Evolutionary conservation across 2,888 invertebrate genomes (phyloP).

Genomic region (Belgica antarctica): DNA sequence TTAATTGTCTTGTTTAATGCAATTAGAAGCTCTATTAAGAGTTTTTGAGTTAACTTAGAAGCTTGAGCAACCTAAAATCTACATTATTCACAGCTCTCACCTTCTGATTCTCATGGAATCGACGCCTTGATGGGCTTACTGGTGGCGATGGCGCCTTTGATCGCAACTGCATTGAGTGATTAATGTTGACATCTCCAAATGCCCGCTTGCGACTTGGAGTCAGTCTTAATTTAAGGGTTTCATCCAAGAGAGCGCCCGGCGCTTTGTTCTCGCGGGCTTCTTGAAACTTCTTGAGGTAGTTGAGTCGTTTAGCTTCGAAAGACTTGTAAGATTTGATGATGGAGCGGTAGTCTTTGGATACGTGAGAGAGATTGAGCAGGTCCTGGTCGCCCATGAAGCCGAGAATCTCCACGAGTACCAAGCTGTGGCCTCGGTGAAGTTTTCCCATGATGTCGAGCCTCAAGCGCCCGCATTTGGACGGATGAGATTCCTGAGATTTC

Average conservation of each 20-base stretch:
- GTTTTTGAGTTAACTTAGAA: too few species aligned
- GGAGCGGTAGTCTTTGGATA: conserved; percentile 13
- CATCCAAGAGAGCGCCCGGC: background rate
- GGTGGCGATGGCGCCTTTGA: conserved; percentile 45
- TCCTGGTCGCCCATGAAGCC: background rate
- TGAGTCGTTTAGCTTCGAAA: background rate
- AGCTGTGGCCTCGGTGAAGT: background rate
- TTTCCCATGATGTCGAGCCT: conserved; percentile 30
- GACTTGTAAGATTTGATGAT: conserved; percentile 33
- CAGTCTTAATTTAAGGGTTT: background rate
- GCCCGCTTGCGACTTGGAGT: background rate
- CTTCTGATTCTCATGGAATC: conserved; percentile 46
- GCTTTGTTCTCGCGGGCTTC: conserved; percentile 27
- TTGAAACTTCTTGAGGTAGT: conserved; percentile 37
- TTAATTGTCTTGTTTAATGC: too few species aligned
- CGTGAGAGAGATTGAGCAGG: conserved; percentile 28
- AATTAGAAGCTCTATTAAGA: too few species aligned
- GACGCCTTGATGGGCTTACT: conserved; percentile 46
- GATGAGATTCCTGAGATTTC: background rate
- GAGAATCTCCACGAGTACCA: background rate
- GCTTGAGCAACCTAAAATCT: too few species aligned
- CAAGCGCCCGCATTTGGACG: background rate
- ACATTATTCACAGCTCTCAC: conserved; percentile 40
- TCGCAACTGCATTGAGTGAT: conserved; percentile 14
- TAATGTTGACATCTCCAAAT: conserved; percentile 9